Conservation (phyloP, 2,888 invertebrate genomes). For the Eulithis testata region DNA sequence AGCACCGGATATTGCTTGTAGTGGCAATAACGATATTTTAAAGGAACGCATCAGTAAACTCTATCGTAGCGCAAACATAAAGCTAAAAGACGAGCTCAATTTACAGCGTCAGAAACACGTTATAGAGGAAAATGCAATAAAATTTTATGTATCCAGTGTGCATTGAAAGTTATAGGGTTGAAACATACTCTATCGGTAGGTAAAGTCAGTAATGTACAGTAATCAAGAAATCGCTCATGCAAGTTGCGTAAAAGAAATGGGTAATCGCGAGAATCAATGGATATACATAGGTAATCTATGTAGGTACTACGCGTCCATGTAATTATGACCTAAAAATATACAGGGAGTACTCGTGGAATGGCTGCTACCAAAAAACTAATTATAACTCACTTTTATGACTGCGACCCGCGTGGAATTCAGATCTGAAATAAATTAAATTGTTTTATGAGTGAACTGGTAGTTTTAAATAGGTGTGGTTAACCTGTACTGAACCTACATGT, state of each 20-base stretch:
- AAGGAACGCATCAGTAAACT: constrained; percentile 10
- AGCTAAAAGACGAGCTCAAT: constrained; percentile 16
- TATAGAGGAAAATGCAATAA: constrained; percentile 30
- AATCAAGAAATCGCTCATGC: no score
- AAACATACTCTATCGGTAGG: background rate
- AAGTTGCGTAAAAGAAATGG: no score
- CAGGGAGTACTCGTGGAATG: no score
- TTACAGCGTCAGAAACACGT: constrained; percentile 23
- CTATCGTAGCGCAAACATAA: constrained; percentile 13
- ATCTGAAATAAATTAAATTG: constrained; percentile 23
- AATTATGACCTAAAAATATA: no score
- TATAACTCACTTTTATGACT: constrained; percentile 14
- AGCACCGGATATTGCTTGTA: constrained; percentile 6
- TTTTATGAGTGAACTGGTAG: constrained; percentile 6
- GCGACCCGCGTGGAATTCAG: background rate
- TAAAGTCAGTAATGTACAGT: background rate
- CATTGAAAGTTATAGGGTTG: constrained; percentile 27
- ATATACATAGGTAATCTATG: no score
- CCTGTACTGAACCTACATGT: no score
- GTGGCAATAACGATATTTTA: constrained; percentile 4
- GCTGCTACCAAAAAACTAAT: no score
- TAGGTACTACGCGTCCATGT: no score
- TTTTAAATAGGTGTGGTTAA: no score
- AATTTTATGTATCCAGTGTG: constrained; percentile 29
- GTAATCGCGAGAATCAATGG: no score